phyloP scores from a whole-genome alignment of 92 coral and sea anemone genomes.

The Hydrozoanthus gracilis region DNA sequence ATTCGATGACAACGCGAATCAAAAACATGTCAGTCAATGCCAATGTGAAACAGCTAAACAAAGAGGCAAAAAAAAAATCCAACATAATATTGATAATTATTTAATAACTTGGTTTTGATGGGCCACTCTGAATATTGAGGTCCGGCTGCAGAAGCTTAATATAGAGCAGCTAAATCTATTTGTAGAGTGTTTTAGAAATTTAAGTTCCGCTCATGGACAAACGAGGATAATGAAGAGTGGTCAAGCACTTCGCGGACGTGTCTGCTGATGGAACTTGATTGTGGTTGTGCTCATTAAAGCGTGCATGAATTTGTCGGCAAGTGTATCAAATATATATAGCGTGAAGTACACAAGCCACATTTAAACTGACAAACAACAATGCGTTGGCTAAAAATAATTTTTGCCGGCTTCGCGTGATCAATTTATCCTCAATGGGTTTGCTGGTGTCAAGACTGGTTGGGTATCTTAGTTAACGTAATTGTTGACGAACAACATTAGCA shows the following conservation, averaged over 20 bases:
- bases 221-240: background rate
- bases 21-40: too few species aligned
- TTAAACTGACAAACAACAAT: background rate
- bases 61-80: background rate
- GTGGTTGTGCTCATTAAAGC: background rate
- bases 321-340: background rate
- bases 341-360: background rate
- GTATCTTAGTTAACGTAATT: constrained; percentile 4
- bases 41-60: background rate
- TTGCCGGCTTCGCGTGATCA: background rate
- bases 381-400: background rate
- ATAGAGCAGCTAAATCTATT: background rate
- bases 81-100: background rate
- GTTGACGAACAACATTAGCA: constrained; percentile 13
- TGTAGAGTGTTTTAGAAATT: background rate
- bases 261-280: background rate
- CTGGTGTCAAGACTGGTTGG: constrained; percentile 8
- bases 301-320: background rate
- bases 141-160: background rate
- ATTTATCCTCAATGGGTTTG: background rate
- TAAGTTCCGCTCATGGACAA: background rate
- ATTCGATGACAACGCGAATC: too few species aligned
- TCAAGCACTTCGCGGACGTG: background rate
- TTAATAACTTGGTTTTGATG: background rate
- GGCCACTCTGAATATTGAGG: background rate